These are phyloP conservation scores for Melolontha melolontha DNA, from an alignment of 2,888 invertebrate species.

Conservation along the genomic window DNA sequence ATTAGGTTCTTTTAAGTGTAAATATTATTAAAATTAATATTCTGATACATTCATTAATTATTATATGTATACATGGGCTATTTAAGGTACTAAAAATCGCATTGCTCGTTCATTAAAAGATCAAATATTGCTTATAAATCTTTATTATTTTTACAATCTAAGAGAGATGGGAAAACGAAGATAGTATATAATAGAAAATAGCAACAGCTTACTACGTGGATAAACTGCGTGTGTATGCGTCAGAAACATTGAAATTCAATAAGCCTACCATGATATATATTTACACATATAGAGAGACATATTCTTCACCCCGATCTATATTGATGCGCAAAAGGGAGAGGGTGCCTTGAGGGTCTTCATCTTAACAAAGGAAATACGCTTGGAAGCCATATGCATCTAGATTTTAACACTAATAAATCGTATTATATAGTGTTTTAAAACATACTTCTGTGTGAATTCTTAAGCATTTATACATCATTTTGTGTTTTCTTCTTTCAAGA, in stretches of 20 bases:
- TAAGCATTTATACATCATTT: no score
- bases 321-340: conserved; percentile 41
- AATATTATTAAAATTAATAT: no score
- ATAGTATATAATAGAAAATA: not conserved
- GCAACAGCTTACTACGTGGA: conserved; percentile 22
- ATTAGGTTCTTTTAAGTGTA: no score
- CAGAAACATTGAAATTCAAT: conserved; percentile 59
- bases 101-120: no score
- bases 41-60: no score
- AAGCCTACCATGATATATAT: conserved; percentile 53
- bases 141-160: no score
- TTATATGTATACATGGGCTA: no score
- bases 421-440: conserved; percentile 45
- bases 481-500: no score
- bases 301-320: conserved; percentile 53
- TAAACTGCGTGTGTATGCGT: conserved; percentile 43
- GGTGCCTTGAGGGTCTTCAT: conserved; percentile 55
- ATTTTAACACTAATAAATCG: conserved; percentile 60
- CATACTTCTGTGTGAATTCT: no score
- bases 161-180: not conserved
- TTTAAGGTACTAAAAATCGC: no score
- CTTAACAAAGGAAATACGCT: conserved; percentile 55
- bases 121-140: no score
- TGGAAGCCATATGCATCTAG: conserved; percentile 56
- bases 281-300: conserved; percentile 49